phyloP scores from a whole-genome alignment of 2,888 invertebrate species.

The Heliconius cydno region DNA sequence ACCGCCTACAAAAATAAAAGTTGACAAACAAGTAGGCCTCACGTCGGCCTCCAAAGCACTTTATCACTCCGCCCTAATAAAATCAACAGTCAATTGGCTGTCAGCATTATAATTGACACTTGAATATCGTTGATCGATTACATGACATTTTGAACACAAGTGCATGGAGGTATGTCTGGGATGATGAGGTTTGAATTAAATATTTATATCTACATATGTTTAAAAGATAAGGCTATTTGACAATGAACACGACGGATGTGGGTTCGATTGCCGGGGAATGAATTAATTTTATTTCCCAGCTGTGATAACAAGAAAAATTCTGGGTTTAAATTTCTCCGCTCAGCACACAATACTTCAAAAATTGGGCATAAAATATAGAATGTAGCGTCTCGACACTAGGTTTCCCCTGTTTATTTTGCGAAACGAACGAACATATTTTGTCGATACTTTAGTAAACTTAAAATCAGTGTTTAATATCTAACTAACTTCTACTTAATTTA shows the following conservation, averaged over 20 bases:
- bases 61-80: conserved; percentile 18
- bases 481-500: too few species aligned
- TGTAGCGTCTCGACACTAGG: not conserved
- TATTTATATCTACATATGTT: not conserved
- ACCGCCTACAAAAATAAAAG: not conserved
- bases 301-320: not conserved
- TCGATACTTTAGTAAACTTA: too few species aligned
- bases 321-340: too few species aligned
- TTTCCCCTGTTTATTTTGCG: too few species aligned
- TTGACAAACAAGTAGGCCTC: not conserved
- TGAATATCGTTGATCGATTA: conserved; percentile 21
- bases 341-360: too few species aligned
- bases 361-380: not conserved
- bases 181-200: not conserved
- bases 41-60: conserved; percentile 7
- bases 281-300: not conserved
- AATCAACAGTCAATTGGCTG: conserved; percentile 19
- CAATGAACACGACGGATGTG: not conserved
- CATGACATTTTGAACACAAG: conserved; percentile 17
- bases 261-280: not conserved
- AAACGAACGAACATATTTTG: too few species aligned
- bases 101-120: conserved; percentile 31
- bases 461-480: too few species aligned
- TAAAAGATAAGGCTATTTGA: not conserved
- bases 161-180: not conserved